Conservation (phyloP, 2,113 vertebrate genomes). For the Austrofundulus limnaeus region DNA sequence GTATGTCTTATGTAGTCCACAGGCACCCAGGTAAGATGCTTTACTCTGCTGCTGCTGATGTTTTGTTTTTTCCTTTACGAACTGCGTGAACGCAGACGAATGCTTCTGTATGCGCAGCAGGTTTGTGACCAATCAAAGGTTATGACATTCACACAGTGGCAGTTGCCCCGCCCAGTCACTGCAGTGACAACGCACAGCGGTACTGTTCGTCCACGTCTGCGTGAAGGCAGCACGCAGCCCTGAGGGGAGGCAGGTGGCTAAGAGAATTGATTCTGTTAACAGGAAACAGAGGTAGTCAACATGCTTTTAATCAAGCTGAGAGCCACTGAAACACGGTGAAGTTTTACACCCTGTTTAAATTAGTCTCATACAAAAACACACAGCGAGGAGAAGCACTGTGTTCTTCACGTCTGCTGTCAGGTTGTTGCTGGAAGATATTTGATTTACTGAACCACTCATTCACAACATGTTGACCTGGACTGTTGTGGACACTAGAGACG, state of each 20-base stretch:
- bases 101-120: neutral
- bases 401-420: slow-evolving; percentile 10
- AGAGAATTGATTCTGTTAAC: slow-evolving; percentile 58
- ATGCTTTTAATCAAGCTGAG: slow-evolving; percentile 9
- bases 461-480: slow-evolving; percentile 3
- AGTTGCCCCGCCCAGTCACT: slow-evolving; percentile 1
- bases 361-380: slow-evolving; percentile 10
- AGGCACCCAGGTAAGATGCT: slow-evolving; percentile 87
- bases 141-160: neutral
- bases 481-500: slow-evolving; percentile 1
- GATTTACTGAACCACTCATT: slow-evolving; percentile 33
- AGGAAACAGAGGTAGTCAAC: slow-evolving; percentile 38
- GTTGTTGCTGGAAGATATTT: slow-evolving; percentile 20
- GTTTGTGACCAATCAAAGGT: neutral
- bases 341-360: slow-evolving; percentile 30
- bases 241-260: slow-evolving; percentile 53
- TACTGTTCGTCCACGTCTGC: slow-evolving; percentile 34
- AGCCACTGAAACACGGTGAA: neutral
- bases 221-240: slow-evolving; percentile 51
- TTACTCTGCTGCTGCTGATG: neutral
- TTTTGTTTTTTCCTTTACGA: neutral
- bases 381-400: slow-evolving; percentile 6
- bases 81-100: neutral
- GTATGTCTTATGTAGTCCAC: slow-evolving; percentile 93
- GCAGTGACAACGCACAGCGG: slow-evolving; percentile 20